These are phyloP conservation scores for Andrena dorsata DNA, from an alignment of 2,888 invertebrate genomes.

Conservation along the genomic window DNA sequence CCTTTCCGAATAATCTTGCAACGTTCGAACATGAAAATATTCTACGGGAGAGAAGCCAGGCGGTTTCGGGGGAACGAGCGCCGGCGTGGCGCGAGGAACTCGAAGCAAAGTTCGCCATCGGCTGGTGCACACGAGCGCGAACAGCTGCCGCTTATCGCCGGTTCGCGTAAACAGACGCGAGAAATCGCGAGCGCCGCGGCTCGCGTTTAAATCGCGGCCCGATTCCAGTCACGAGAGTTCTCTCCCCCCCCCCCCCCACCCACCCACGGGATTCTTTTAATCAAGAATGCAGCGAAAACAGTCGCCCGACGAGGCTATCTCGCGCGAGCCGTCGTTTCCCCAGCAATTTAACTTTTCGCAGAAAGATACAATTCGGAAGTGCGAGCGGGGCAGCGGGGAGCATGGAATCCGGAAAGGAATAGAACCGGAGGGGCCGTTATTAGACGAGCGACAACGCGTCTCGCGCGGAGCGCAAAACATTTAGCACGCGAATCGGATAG, in stretches of 20 bases:
- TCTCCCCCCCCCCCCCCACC: too few species aligned
- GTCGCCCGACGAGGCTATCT: too few species aligned
- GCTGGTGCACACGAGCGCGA: background rate
- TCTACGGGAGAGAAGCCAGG: too few species aligned
- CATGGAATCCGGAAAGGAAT: background rate
- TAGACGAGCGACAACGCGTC: background rate
- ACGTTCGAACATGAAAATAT: background rate
- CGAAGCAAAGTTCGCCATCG: background rate
- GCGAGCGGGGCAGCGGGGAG: background rate
- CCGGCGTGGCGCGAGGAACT: too few species aligned
- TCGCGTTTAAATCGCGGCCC: conserved; percentile 5
- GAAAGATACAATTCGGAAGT: too few species aligned
- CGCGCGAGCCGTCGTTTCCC: too few species aligned
- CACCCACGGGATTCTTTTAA: too few species aligned
- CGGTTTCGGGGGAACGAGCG: too few species aligned
- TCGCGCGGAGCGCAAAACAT: conserved; percentile 1
- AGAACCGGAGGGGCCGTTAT: background rate
- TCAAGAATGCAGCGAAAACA: too few species aligned
- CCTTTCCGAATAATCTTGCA: background rate
- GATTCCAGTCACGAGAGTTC: too few species aligned
- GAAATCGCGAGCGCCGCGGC: background rate
- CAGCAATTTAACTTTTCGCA: too few species aligned
- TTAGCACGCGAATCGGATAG: background rate
- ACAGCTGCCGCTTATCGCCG: conserved; percentile 1
- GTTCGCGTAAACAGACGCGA: conserved; percentile 1